Percentiles rank a stretch among this genome's conserved stretches.
Evolutionary conservation across 2,113 vertebrate genomes (phyloP).

Genomic region (Cinclus mexicanus): DNA sequence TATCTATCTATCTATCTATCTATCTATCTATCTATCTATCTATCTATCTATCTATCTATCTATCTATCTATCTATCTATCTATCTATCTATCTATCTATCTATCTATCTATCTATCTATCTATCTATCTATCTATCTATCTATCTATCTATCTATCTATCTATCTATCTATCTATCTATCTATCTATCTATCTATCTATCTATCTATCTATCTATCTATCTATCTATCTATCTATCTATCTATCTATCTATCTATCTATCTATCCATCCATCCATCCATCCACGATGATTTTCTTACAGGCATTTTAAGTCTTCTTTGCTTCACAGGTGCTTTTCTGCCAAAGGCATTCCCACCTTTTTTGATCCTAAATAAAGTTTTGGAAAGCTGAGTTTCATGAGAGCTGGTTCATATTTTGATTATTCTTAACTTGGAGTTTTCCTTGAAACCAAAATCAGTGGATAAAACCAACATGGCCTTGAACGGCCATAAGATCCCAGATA

Average conservation of each 20-base stretch:
- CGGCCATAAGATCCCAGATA: not conserved
- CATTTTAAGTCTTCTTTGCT: not conserved
- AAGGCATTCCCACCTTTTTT: not conserved
- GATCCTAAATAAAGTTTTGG: not conserved
- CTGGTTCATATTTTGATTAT: not conserved
- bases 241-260: not conserved
- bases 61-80: too few species aligned
- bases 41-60: too few species aligned
- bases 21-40: too few species aligned
- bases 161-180: too few species aligned
- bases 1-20: not conserved
- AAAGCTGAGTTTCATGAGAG: not conserved
- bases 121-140: too few species aligned
- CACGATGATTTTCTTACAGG: not conserved
- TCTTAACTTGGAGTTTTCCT: not conserved
- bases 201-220: too few species aligned
- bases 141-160: too few species aligned
- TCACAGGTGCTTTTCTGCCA: not conserved
- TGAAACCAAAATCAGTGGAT: not conserved
- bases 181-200: not conserved
- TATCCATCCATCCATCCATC: too few species aligned
- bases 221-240: not conserved
- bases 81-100: not conserved
- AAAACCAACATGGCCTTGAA: not conserved
- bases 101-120: not conserved